Conservation (phyloP, 2,113 vertebrate genomes). For the Strix aluco region DNA sequence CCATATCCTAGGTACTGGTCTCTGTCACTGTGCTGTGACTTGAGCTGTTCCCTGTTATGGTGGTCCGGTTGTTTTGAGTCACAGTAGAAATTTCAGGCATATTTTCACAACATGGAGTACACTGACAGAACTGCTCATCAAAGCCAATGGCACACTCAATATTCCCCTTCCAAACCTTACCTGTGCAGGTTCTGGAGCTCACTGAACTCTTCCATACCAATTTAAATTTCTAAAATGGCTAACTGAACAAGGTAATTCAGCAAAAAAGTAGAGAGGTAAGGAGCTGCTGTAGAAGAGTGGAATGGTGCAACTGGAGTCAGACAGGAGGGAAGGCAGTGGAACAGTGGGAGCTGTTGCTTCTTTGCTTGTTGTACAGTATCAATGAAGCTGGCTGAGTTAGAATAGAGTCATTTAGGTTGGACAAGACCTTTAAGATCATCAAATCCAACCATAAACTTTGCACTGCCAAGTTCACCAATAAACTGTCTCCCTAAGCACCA, state of each 20-base stretch:
- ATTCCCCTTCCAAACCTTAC: background rate
- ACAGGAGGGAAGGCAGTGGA: background rate
- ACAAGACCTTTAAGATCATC: background rate
- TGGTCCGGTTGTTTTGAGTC: background rate
- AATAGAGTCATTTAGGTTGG: background rate
- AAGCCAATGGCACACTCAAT: rapidly evolving
- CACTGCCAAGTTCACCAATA: background rate
- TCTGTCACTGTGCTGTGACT: background rate
- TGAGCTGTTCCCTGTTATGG: background rate
- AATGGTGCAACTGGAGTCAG: background rate
- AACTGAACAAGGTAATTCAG: background rate
- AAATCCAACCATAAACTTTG: background rate
- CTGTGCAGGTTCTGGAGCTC: background rate
- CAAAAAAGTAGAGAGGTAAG: background rate
- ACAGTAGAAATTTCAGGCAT: background rate
- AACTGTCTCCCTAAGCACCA: background rate
- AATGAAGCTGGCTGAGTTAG: background rate
- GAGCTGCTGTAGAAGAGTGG: background rate
- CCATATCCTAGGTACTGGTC: rapidly evolving
- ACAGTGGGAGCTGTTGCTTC: background rate
- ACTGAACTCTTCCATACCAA: background rate
- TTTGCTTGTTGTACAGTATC: background rate
- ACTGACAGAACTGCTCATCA: background rate
- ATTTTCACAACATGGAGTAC: background rate
- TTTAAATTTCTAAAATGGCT: background rate